Conservation (phyloP, 1,140 invertebrate genomes). For the Caenorhabditis elegans region DNA sequence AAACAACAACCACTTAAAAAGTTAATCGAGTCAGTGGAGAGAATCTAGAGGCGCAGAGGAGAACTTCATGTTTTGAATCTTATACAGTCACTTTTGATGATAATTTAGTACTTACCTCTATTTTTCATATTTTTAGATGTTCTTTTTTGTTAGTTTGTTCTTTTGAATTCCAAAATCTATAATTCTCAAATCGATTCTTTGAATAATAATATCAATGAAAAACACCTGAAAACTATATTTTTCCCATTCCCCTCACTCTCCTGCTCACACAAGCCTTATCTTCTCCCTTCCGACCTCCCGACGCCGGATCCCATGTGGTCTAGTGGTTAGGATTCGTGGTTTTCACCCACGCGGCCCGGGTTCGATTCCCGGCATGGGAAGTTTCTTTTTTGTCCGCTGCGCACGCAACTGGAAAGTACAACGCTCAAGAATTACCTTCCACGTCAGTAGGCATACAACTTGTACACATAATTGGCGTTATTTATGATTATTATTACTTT, state of each 20-base stretch:
- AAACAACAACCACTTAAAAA: conserved; percentile 7
- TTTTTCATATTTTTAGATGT: no score
- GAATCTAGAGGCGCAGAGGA: neutral
- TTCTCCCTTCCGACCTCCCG: no score
- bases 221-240: no score
- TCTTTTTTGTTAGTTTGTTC: neutral
- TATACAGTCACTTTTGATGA: neutral
- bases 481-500: no score
- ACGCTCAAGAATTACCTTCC: neutral
- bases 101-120: neutral
- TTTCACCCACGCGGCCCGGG: conserved; percentile 81
- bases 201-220: no score
- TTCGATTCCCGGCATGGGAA: conserved; percentile 83
- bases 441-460: neutral
- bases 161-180: neutral
- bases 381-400: conserved; percentile 25
- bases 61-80: neutral
- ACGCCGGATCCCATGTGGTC: conserved; percentile 58
- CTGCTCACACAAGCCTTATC: no score
- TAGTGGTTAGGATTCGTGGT: conserved; percentile 79
- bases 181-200: no score
- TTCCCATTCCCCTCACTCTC: no score
- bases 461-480: neutral
- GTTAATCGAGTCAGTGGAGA: neutral
- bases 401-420: no score